Conservation (phyloP, 2,113 vertebrate species). For the Notiomystis cincta region DNA sequence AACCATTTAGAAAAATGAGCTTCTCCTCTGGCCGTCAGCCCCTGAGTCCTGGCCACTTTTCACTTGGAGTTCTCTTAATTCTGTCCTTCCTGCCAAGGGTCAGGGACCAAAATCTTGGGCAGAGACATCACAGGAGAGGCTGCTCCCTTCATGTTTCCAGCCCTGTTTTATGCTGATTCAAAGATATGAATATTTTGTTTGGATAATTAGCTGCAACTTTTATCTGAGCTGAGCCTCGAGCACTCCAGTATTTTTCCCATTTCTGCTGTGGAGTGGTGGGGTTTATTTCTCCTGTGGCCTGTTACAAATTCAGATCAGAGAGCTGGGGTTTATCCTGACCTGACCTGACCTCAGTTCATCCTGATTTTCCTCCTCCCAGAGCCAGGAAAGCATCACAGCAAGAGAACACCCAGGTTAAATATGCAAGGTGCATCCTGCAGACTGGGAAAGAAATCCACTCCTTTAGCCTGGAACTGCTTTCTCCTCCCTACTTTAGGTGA, state of each 20-base stretch:
- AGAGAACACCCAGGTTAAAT: neutral
- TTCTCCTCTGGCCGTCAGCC: neutral
- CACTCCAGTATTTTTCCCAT: neutral
- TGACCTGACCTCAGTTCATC: neutral
- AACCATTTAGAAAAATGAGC: neutral
- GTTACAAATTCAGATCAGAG: neutral
- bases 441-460: neutral
- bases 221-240: neutral
- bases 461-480: neutral
- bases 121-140: neutral
- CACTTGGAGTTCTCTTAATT: neutral
- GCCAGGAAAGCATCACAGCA: neutral
- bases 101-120: neutral
- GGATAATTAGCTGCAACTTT: constrained; percentile 22
- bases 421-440: neutral
- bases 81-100: neutral
- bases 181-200: neutral
- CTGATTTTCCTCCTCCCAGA: neutral
- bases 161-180: neutral
- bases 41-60: neutral
- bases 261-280: neutral
- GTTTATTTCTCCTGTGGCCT: neutral
- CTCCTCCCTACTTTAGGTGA: neutral
- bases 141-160: neutral
- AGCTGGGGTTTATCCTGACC: neutral